Evolutionary conservation across 2,113 vertebrate species (phyloP), one percentile per base, ranked within the genome.

Genomic region (Bucco capensis): DNA sequence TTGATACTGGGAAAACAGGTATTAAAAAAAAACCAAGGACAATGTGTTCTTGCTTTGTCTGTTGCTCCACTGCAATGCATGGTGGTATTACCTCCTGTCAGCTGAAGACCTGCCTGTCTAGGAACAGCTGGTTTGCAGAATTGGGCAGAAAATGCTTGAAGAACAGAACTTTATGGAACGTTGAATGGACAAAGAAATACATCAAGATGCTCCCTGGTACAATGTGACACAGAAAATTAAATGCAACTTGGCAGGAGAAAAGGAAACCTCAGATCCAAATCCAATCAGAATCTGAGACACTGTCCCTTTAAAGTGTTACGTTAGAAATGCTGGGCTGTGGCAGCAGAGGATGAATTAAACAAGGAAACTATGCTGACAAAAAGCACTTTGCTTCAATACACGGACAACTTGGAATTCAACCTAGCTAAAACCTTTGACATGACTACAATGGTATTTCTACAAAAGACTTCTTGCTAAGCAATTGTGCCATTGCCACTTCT

Each of bases 231-330:
- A 46, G 47, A 46, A 70, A 61, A 62, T 61, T 5, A 35, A 81
- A 42, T 37, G 19, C 6, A 1, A 56, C 42, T 33, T 46, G 4
- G 8, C 19, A 31, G 67, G 33, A 53, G 30, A 14, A 92, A 70
- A 88, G 24, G 14, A 66, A 76, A 40, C 19, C 33, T 76, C 84
- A 49, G 60, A 70, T 49, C 21, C 49, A 81, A 77, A 50, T 10
- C 30, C 23, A 47, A 58, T 33, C 28, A 80, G 35, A 75, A 53
- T 81, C 12, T 50, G 5, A 33, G 42, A 31, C 0, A 0, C 10
- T 81, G 4, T 16, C 14, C 38, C 11, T 65, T 74, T 24, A 12
- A 71, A 47, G 24, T 14, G 16, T 79, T 47, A 1, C 18, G 11
- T 54, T 54, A 50, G 30, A 78, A 82, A 60, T 38, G 13, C 33